These are phyloP conservation scores for Merodon equestris DNA, from an alignment of 2,888 invertebrate genomes.

Conservation along the genomic window DNA sequence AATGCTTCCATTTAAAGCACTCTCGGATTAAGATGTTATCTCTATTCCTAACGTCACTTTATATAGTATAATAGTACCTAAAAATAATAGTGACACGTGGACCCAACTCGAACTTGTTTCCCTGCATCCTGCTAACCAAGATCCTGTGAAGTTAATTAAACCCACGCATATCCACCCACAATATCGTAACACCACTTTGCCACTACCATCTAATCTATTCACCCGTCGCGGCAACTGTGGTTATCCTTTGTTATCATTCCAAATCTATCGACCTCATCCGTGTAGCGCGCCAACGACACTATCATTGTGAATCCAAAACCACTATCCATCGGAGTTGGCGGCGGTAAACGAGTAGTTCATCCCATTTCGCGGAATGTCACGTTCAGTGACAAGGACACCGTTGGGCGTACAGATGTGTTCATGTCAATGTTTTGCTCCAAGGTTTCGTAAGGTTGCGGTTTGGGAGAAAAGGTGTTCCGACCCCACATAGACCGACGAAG, in stretches of 20 bases:
- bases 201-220: conserved; percentile 27
- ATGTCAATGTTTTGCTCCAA: too few species aligned
- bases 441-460: conserved; percentile 29
- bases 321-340: neutral
- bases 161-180: conserved; percentile 7
- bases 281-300: neutral
- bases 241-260: conserved; percentile 52
- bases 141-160: conserved; percentile 52
- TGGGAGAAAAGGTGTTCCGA: conserved; percentile 12
- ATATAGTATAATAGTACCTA: too few species aligned
- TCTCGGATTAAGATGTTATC: too few species aligned
- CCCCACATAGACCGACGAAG: neutral
- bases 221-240: conserved; percentile 47
- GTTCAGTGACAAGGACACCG: conserved; percentile 40
- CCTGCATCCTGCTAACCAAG: conserved; percentile 6
- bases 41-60: too few species aligned
- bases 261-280: conserved; percentile 50
- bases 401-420: neutral
- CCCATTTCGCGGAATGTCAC: conserved; percentile 42
- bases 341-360: conserved; percentile 28
- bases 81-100: conserved; percentile 6
- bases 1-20: too few species aligned
- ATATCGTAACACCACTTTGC: neutral
- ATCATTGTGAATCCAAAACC: conserved; percentile 27
- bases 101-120: conserved; percentile 9